phyloP scores from a whole-genome alignment of 2,113 vertebrate genomes.

The Corydoras sp. region DNA sequence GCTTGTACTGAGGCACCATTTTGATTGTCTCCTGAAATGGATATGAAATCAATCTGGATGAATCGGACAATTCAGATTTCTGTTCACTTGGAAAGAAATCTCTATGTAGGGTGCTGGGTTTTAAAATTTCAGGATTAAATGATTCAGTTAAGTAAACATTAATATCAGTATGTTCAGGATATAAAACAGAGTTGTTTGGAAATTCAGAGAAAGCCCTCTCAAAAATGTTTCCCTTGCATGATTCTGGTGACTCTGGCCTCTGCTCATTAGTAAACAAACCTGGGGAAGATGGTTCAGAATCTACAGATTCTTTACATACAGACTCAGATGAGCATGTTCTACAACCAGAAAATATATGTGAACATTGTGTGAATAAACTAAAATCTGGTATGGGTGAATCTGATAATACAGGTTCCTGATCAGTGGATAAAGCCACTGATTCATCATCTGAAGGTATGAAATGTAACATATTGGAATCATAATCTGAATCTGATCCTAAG shows the following conservation, averaged over 20 bases:
- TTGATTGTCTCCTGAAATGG: constrained; percentile 10
- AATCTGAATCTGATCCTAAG: constrained; percentile 15
- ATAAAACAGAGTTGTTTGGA: no score
- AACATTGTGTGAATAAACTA: background rate
- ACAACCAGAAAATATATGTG: background rate
- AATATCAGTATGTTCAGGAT: no score
- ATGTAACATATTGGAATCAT: background rate
- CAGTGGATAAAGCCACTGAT: constrained; percentile 13
- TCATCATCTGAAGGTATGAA: constrained; percentile 19
- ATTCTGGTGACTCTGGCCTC: constrained; percentile 36
- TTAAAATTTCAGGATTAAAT: background rate
- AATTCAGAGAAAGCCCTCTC: constrained; percentile 28
- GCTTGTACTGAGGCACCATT: constrained; percentile 45
- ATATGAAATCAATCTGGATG: background rate
- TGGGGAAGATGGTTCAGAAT: constrained; percentile 19
- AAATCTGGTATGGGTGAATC: background rate
- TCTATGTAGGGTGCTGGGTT: background rate
- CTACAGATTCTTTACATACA: background rate
- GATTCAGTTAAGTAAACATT: no score
- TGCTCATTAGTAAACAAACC: background rate
- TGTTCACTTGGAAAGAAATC: background rate
- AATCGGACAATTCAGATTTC: background rate
- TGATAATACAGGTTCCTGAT: background rate
- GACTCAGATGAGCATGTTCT: constrained; percentile 26
- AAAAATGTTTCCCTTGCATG: constrained; percentile 25